A percentile compares a stretch with the other conserved stretches of the same genome.
phyloP scores from a whole-genome alignment of 2,888 invertebrate species.

The Acrocera orbiculus region DNA sequence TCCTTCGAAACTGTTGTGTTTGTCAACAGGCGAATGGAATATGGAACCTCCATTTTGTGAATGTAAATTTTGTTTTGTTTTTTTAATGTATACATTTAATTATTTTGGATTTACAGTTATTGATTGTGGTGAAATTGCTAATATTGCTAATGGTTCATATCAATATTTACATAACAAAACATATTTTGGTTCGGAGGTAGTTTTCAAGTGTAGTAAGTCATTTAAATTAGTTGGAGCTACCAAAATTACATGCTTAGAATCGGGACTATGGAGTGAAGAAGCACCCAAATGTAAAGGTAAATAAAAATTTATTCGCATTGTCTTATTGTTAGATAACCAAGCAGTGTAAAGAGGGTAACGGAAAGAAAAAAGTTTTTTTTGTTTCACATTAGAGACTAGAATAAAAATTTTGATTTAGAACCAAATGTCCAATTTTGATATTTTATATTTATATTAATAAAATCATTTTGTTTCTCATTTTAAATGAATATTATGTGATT shows the following conservation, averaged over 20 bases:
- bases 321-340: no score
- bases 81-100: not conserved
- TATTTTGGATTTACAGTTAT: slow-evolving; percentile 40
- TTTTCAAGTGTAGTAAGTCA: slow-evolving; percentile 62
- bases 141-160: slow-evolving; percentile 58
- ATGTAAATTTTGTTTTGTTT: slow-evolving; percentile 40
- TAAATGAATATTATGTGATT: slow-evolving; percentile 39
- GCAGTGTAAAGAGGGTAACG: no score
- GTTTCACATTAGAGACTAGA: no score
- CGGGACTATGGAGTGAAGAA: slow-evolving; percentile 65
- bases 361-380: no score
- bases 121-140: slow-evolving; percentile 71
- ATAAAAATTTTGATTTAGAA: no score
- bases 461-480: no score
- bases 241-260: slow-evolving; percentile 52
- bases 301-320: not conserved
- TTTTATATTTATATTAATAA: no score
- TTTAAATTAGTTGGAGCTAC: slow-evolving; percentile 61
- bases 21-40: slow-evolving; percentile 67
- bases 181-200: slow-evolving; percentile 60
- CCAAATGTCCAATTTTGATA: no score
- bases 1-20: slow-evolving; percentile 49
- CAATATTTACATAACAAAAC: slow-evolving; percentile 63
- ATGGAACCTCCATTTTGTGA: slow-evolving; percentile 65
- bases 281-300: slow-evolving; percentile 65